These are phyloP conservation scores for Halesus radiatus DNA, from an alignment of 1,140 invertebrate genomes.

Conservation along the genomic window DNA sequence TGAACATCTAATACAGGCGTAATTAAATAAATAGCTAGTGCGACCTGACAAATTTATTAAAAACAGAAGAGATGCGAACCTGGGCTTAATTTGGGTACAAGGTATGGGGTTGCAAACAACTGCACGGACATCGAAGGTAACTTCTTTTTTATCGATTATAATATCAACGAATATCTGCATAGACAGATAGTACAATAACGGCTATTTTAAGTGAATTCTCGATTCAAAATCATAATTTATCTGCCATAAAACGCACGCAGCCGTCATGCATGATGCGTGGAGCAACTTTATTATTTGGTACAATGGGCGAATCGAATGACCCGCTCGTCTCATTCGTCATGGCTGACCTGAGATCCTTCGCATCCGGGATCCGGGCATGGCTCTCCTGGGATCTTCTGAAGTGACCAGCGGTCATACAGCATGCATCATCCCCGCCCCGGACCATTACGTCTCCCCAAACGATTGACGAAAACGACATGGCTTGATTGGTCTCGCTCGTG, in stretches of 20 bases:
- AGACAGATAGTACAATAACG: background rate
- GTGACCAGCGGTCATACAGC: background rate
- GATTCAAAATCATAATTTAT: background rate
- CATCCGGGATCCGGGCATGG: background rate
- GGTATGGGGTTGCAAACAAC: too few species aligned
- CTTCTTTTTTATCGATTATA: too few species aligned
- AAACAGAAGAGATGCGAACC: too few species aligned
- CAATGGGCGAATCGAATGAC: slow-evolving; percentile 33
- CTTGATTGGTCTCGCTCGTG: slow-evolving; percentile 27
- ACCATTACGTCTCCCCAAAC: too few species aligned
- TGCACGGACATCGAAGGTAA: too few species aligned
- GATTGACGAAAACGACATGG: too few species aligned
- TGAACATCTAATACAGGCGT: too few species aligned
- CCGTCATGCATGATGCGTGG: slow-evolving; percentile 12
- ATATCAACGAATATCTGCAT: background rate
- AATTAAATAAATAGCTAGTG: too few species aligned
- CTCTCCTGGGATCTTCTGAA: background rate
- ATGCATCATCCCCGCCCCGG: background rate
- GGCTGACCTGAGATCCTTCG: slow-evolving; percentile 15
- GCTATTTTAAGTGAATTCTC: background rate
- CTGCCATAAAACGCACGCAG: slow-evolving; percentile 2
- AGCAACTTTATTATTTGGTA: slow-evolving; percentile 11
- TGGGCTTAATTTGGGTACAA: too few species aligned
- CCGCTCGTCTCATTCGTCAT: slow-evolving; percentile 8
- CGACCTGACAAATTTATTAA: too few species aligned